A percentile compares a stretch with the other conserved stretches of the same genome.
phyloP scores from a whole-genome alignment of 2,797 vertebrate genomes.

The Anguilla pacifica region DNA sequence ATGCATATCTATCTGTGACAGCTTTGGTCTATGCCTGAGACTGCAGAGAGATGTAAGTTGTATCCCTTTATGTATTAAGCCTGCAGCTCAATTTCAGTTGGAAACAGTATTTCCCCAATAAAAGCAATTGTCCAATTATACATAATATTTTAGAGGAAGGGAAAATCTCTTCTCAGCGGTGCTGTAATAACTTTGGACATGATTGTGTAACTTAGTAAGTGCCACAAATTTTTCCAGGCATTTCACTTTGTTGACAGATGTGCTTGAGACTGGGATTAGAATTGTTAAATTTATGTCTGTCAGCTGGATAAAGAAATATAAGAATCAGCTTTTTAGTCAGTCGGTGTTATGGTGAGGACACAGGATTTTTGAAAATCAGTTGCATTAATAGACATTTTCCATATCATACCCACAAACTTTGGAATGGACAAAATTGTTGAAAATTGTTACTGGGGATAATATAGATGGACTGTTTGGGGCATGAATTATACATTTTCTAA shows the following conservation, averaged over 20 bases:
- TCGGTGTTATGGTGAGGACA: background rate
- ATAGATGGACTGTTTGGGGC: no score
- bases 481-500: no score
- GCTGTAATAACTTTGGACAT: background rate
- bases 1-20: background rate
- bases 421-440: no score
- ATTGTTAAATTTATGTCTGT: conserved; percentile 12
- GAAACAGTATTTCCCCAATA: background rate
- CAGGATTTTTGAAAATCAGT: background rate
- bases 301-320: conserved; percentile 15
- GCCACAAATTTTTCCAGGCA: conserved; percentile 13
- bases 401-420: background rate
- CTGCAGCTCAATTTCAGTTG: conserved; percentile 23
- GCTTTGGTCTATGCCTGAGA: background rate
- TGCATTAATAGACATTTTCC: background rate
- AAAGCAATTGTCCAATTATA: background rate
- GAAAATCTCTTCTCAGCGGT: background rate
- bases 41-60: background rate
- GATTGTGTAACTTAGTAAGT: background rate
- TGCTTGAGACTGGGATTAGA: background rate
- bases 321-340: conserved; percentile 8
- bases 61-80: background rate
- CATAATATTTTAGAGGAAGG: background rate
- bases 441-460: no score
- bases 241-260: background rate